Percentiles rank a stretch among this genome's conserved stretches.
Evolutionary conservation across 2,888 invertebrate genomes (phyloP).

Genomic region (Stenodema calcarata): DNA sequence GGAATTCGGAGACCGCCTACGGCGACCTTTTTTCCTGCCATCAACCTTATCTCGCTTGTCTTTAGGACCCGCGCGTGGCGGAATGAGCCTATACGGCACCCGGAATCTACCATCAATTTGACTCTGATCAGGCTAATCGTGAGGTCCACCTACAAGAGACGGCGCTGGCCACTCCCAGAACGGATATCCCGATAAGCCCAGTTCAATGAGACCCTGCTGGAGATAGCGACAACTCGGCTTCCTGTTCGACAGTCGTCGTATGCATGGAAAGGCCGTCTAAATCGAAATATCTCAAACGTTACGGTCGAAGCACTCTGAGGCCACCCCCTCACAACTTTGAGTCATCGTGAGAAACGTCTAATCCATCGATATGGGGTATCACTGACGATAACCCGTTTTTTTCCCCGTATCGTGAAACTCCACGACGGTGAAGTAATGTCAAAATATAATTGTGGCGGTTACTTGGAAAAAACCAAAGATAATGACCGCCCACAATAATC

Average conservation of each 20-base stretch:
- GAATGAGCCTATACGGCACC: too few relatives aligned
- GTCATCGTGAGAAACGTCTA: not conserved
- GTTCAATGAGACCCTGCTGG: not conserved
- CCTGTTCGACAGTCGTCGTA: not conserved
- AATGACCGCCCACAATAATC: not conserved
- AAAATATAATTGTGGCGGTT: not conserved
- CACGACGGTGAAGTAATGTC: not conserved
- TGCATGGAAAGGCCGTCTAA: not conserved
- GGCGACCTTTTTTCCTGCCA: too few relatives aligned
- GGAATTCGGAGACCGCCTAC: too few relatives aligned
- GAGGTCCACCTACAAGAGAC: not conserved
- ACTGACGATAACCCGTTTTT: not conserved
- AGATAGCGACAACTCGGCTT: not conserved
- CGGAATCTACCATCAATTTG: too few relatives aligned
- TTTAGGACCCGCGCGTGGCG: too few relatives aligned
- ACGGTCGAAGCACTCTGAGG: not conserved
- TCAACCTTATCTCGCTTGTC: too few relatives aligned
- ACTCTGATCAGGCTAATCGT: too few relatives aligned
- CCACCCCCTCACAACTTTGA: not conserved
- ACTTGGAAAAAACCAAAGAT: not conserved
- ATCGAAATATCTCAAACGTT: not conserved
- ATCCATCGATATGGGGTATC: not conserved
- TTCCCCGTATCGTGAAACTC: not conserved
- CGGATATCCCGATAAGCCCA: not conserved
- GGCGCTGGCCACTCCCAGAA: not conserved